These are phyloP conservation scores for Galbula dea DNA, from an alignment of 2,113 vertebrate genomes.

Conservation along the genomic window DNA sequence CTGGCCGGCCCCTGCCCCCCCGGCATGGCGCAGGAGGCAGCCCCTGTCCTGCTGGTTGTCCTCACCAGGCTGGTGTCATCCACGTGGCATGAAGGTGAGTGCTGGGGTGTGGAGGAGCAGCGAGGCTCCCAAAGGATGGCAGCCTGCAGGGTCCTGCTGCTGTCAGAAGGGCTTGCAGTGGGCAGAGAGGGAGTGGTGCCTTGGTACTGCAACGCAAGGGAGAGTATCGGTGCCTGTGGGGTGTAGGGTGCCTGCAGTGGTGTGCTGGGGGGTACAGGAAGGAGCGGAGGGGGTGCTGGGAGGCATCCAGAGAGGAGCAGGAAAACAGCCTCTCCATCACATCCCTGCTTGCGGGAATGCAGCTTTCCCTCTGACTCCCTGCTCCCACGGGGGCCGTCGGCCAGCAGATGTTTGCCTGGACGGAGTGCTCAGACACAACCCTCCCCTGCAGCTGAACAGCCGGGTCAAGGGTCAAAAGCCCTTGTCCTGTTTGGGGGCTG, in stretches of 20 bases:
- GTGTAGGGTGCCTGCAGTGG: fast-evolving
- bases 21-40: slow-evolving; percentile 36
- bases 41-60: slow-evolving; percentile 63
- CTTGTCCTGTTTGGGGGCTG: neutral
- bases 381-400: slow-evolving; percentile 17
- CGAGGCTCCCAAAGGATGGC: neutral
- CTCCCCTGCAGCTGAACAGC: neutral
- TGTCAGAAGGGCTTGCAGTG: fast-evolving
- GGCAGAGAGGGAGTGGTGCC: neutral
- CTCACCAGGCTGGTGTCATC: slow-evolving; percentile 58
- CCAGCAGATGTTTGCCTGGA: slow-evolving; percentile 49
- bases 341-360: neutral
- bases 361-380: slow-evolving; percentile 37
- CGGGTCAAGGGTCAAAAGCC: neutral
- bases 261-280: neutral
- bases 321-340: neutral
- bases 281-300: neutral
- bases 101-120: neutral
- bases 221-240: neutral
- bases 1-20: neutral
- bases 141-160: neutral
- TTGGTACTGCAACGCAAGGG: fast-evolving
- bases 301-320: slow-evolving; percentile 37
- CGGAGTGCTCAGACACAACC: neutral
- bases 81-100: slow-evolving; percentile 76